phyloP scores from a whole-genome alignment of 2,113 vertebrate species.

The Trogon melanurus region DNA sequence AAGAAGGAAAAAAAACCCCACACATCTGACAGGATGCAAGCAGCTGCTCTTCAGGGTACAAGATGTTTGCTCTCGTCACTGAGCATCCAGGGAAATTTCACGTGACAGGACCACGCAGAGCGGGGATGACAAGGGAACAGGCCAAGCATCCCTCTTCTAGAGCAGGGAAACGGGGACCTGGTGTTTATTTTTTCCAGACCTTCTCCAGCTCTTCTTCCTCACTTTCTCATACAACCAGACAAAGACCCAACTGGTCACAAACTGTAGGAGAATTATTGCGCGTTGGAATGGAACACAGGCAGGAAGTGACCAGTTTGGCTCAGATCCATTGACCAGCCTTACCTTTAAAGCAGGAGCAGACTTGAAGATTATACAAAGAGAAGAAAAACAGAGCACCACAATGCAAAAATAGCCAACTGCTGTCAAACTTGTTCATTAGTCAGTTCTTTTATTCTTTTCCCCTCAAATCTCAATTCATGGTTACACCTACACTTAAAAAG shows the following conservation, averaged over 20 bases:
- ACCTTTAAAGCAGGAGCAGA: not conserved
- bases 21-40: not conserved
- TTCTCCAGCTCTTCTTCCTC: not conserved
- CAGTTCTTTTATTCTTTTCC: not conserved
- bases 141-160: not conserved
- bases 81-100: not conserved
- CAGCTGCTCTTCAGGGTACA: not conserved
- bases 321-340: not conserved
- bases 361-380: not conserved
- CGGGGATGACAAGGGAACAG: not conserved
- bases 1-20: too few species aligned
- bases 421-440: not conserved
- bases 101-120: accelerated
- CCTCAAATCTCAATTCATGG: not conserved
- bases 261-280: not conserved
- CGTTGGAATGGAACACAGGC: accelerated
- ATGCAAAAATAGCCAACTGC: not conserved
- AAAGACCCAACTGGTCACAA: not conserved
- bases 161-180: not conserved
- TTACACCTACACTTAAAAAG: not conserved
- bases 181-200: not conserved
- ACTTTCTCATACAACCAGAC: not conserved
- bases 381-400: not conserved
- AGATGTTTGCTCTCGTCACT: not conserved
- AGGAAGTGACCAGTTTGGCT: not conserved